These are phyloP conservation scores for Drosophila ustulata DNA, from an alignment of 2,888 invertebrate species.

Conservation along the genomic window DNA sequence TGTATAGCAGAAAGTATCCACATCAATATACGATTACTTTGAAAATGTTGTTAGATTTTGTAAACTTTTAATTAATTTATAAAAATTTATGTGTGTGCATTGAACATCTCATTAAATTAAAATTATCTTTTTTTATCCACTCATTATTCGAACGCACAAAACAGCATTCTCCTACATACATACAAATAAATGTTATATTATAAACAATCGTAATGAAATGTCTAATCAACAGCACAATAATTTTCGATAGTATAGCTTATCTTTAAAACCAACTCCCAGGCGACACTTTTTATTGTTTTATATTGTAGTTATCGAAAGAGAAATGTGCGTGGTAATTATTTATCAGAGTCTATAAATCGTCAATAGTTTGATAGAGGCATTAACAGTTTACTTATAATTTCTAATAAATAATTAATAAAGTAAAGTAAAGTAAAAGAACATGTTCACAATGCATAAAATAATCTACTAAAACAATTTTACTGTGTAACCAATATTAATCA, in stretches of 20 bases:
- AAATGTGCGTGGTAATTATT: background rate
- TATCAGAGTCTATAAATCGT: background rate
- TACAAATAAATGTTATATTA: no score
- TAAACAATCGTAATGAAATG: background rate
- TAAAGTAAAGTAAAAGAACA: no score
- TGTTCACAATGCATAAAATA: no score
- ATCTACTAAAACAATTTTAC: no score
- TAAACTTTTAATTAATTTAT: background rate
- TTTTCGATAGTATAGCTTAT: slow-evolving; percentile 2
- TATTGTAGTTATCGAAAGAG: background rate
- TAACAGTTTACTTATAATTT: background rate
- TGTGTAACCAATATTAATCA: no score
- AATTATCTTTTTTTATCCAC: background rate
- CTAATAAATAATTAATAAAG: background rate
- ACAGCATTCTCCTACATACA: background rate
- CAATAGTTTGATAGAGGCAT: background rate
- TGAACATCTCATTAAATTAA: background rate
- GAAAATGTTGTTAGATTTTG: no score
- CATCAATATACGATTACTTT: no score
- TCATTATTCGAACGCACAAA: background rate
- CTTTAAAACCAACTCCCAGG: background rate
- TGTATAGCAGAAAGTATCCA: no score
- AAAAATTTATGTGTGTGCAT: background rate
- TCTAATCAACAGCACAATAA: background rate
- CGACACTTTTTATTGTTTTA: background rate